phyloP scores from a whole-genome alignment of 2,888 invertebrate species.

The Sylvicola cinctus region DNA sequence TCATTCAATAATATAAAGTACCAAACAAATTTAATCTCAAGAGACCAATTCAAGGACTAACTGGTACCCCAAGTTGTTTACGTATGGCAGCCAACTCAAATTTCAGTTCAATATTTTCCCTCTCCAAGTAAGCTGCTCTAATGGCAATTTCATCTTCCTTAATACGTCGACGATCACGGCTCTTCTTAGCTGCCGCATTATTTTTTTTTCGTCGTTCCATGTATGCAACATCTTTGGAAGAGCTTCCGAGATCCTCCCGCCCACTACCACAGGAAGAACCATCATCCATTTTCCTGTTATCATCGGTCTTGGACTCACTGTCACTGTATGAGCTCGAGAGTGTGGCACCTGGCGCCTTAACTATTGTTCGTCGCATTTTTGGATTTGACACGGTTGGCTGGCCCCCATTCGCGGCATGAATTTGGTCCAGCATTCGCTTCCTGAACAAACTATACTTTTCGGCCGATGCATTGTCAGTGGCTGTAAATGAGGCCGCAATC shows the following conservation, averaged over 20 bases:
- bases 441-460: slow-evolving; percentile 54
- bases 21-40: too few species aligned
- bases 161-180: slow-evolving; percentile 69
- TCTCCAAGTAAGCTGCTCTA: slow-evolving; percentile 67
- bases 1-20: too few species aligned
- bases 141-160: slow-evolving; percentile 87
- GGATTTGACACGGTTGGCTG: slow-evolving; percentile 36
- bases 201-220: slow-evolving; percentile 76
- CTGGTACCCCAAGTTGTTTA: not conserved
- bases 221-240: slow-evolving; percentile 56
- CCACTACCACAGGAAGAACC: slow-evolving; percentile 12
- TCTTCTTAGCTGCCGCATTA: slow-evolving; percentile 88
- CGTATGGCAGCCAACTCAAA: slow-evolving; percentile 34
- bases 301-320: slow-evolving; percentile 6
- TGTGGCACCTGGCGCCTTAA: slow-evolving; percentile 10
- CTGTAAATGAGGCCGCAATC: slow-evolving; percentile 34
- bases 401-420: slow-evolving; percentile 39
- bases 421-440: slow-evolving; percentile 41
- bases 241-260: slow-evolving; percentile 9
- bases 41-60: too few species aligned
- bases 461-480: slow-evolving; percentile 34
- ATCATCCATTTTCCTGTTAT: slow-evolving; percentile 8
- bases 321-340: slow-evolving; percentile 2
- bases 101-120: slow-evolving; percentile 61
- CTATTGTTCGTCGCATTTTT: slow-evolving; percentile 41